phyloP scores from a whole-genome alignment of 2,113 vertebrate genomes.

The Misgurnus anguillicaudatus region DNA sequence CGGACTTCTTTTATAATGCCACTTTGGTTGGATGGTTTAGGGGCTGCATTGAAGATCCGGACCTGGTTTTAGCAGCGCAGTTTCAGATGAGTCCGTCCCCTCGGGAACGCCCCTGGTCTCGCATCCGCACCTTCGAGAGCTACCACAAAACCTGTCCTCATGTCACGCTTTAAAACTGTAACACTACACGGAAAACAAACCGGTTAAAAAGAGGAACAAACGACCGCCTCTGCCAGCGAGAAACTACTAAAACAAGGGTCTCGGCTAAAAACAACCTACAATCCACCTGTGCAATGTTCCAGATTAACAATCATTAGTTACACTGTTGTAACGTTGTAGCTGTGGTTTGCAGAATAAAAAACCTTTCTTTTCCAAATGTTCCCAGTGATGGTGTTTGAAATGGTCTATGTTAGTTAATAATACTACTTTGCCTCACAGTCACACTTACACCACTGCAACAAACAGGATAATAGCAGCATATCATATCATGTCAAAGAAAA shows the following conservation, averaged over 20 bases:
- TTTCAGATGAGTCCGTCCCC: constrained; percentile 67
- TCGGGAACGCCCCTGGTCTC: constrained; percentile 73
- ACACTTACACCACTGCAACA: neutral
- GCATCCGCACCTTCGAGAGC: constrained; percentile 66
- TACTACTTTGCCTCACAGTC: neutral
- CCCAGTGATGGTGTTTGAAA: neutral
- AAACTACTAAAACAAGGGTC: neutral
- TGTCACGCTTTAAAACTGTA: constrained; percentile 57
- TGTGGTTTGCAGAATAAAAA: neutral
- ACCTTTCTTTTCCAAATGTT: too few relatives aligned
- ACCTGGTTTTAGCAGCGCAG: constrained; percentile 61
- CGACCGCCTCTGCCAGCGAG: neutral
- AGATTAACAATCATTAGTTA: constrained; percentile 9
- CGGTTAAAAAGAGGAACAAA: neutral
- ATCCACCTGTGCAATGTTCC: constrained; percentile 16
- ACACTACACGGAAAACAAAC: constrained; percentile 41
- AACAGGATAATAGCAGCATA: constrained; percentile 7
- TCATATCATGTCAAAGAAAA: constrained; percentile 11
- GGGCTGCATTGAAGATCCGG: constrained; percentile 40
- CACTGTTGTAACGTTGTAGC: constrained; percentile 2
- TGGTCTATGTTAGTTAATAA: neutral
- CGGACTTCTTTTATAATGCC: constrained; percentile 8
- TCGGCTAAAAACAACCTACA: neutral
- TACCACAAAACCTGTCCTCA: constrained; percentile 66
- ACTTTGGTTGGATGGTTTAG: constrained; percentile 18